Conservation (phyloP, 2,888 invertebrate species). For the Andrena dorsata region DNA sequence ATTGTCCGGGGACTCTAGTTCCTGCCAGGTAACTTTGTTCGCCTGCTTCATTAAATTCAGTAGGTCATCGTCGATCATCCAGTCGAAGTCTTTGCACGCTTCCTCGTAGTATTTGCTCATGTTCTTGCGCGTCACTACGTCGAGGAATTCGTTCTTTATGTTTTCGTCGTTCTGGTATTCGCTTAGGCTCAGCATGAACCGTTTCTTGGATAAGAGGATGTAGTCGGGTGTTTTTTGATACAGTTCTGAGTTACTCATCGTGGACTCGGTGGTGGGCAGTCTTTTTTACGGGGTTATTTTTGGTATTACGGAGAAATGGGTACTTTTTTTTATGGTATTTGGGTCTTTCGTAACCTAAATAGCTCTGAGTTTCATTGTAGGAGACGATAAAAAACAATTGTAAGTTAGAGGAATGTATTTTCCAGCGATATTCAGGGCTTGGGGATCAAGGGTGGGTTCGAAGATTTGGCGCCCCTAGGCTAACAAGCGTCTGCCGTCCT, state of each 20-base stretch:
- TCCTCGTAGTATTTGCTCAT: slow-evolving; percentile 89
- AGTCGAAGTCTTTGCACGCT: slow-evolving; percentile 85
- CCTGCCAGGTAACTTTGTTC: slow-evolving; percentile 72
- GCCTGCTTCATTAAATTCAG: slow-evolving; percentile 74
- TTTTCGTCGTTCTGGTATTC: slow-evolving; percentile 85
- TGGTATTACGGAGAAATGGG: neutral
- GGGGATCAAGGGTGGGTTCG: too few species aligned
- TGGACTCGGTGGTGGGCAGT: neutral
- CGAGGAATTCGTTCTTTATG: slow-evolving; percentile 85
- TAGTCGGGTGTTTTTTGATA: slow-evolving; percentile 54
- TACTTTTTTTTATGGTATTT: slow-evolving; percentile 2
- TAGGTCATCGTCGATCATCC: slow-evolving; percentile 85
- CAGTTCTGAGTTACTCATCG: slow-evolving; percentile 40
- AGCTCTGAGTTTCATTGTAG: neutral
- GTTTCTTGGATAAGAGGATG: slow-evolving; percentile 86
- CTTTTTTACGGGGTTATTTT: too few species aligned
- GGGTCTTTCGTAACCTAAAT: neutral
- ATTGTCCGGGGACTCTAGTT: slow-evolving; percentile 74
- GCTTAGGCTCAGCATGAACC: slow-evolving; percentile 86
- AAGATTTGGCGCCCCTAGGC: too few species aligned
- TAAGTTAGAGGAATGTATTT: neutral
- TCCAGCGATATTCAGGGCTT: neutral
- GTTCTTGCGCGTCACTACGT: slow-evolving; percentile 85
- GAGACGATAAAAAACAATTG: neutral
- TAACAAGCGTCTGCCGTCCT: too few species aligned